phyloP scores from a whole-genome alignment of 2,797 vertebrate genomes.

The Rousettus madagascariensis region DNA sequence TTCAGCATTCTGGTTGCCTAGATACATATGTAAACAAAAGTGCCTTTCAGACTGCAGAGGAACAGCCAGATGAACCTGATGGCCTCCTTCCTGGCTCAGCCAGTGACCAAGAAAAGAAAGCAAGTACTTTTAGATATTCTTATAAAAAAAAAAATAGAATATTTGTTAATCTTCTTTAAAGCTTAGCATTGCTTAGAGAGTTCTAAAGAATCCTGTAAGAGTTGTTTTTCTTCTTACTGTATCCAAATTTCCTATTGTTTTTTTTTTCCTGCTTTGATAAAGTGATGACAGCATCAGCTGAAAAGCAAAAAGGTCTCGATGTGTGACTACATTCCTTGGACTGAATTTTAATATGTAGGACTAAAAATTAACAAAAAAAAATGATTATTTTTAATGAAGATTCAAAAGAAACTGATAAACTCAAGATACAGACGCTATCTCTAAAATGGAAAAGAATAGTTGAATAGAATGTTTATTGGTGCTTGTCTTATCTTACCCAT shows the following conservation, averaged over 20 bases:
- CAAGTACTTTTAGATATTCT: conserved; percentile 63
- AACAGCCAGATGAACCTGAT: not conserved
- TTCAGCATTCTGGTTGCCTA: conserved; percentile 80
- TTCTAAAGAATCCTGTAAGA: conserved; percentile 3
- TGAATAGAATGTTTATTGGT: not conserved
- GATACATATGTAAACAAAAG: conserved; percentile 84
- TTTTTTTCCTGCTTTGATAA: not conserved
- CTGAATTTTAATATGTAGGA: not conserved
- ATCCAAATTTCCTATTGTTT: not conserved
- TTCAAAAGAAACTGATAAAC: not conserved
- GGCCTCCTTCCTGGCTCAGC: conserved; percentile 53
- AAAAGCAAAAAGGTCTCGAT: not conserved
- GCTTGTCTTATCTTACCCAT: not conserved
- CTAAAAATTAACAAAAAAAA: not conserved
- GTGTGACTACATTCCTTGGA: not conserved
- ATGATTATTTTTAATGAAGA: not conserved
- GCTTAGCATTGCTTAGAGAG: not conserved
- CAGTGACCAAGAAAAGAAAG: conserved; percentile 68
- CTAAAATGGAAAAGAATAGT: not conserved
- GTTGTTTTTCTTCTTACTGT: conserved; percentile 33
- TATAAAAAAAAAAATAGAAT: not conserved
- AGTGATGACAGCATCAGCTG: not conserved
- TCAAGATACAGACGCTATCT: not conserved
- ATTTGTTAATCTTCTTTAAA: conserved; percentile 32
- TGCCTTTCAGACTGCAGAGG: not conserved